Conservation (phyloP, 2,888 invertebrate species). For the Ennomos erosarius region DNA sequence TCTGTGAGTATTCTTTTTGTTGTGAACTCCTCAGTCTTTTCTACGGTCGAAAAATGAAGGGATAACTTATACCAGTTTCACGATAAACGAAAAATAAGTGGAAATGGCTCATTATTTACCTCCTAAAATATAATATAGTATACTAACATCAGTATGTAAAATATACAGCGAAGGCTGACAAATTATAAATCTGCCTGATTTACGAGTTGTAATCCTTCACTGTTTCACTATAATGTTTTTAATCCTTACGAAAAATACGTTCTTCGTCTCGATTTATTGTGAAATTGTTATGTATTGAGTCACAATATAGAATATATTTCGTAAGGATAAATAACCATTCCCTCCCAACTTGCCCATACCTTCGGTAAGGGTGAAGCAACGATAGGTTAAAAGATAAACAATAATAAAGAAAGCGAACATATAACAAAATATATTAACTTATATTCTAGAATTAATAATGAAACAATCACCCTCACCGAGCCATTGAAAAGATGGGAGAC, state of each 20-base stretch:
- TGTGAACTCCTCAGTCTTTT: conserved; percentile 81
- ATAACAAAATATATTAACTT: conserved; percentile 79
- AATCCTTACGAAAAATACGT: conserved; percentile 58
- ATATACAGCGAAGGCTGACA: conserved; percentile 73
- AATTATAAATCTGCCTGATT: conserved; percentile 52
- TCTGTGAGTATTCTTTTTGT: conserved; percentile 76
- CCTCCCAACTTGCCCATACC: conserved; percentile 49
- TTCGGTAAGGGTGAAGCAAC: conserved; percentile 63
- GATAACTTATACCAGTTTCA: conserved; percentile 60
- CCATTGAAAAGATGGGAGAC: conserved; percentile 53
- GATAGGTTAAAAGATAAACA: conserved; percentile 65
- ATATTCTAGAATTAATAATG: conserved; percentile 69
- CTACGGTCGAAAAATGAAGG: conserved; percentile 74
- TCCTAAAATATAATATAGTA: conserved; percentile 65
- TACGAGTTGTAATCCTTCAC: conserved; percentile 61
- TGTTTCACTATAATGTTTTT: conserved; percentile 49
- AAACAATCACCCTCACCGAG: conserved; percentile 63
- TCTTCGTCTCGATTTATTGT: neutral
- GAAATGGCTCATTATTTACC: conserved; percentile 71
- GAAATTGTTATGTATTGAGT: conserved; percentile 40
- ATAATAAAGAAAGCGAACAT: conserved; percentile 72
- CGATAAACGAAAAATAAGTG: conserved; percentile 46
- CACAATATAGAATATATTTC: conserved; percentile 54
- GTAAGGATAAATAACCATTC: conserved; percentile 56
- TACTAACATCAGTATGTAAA: conserved; percentile 83